Conservation (phyloP, 1,140 invertebrate genomes). For the Archivesica marissinica region DNA sequence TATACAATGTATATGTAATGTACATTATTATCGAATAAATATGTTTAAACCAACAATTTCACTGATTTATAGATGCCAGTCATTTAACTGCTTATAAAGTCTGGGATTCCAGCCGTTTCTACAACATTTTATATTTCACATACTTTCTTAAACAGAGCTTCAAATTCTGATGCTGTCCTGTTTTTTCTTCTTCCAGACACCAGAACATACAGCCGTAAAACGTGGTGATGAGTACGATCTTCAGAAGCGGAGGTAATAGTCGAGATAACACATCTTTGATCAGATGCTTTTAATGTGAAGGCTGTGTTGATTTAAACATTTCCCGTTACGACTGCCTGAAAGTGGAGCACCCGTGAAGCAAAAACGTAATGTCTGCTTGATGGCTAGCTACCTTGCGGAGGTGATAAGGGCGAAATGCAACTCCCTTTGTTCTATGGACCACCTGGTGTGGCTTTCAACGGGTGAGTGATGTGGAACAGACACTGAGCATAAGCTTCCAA, state of each 20-base stretch:
- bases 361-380: neutral
- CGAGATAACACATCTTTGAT: slow-evolving; percentile 32
- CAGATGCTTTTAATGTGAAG: neutral
- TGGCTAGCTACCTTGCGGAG: neutral
- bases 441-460: slow-evolving; percentile 17
- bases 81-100: too few relatives aligned
- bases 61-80: too few relatives aligned
- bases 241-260: neutral
- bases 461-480: slow-evolving; percentile 5
- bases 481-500: neutral
- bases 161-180: neutral
- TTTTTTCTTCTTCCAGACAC: slow-evolving; percentile 11
- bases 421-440: slow-evolving; percentile 21
- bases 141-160: too few relatives aligned
- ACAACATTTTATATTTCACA: too few relatives aligned
- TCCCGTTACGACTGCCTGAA: slow-evolving; percentile 24
- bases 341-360: slow-evolving; percentile 9
- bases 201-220: slow-evolving; percentile 20
- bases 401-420: slow-evolving; percentile 11
- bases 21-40: too few relatives aligned
- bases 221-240: neutral
- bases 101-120: too few relatives aligned
- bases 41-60: too few relatives aligned
- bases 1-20: too few relatives aligned
- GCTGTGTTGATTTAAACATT: neutral